Conservation (phyloP, 1,140 invertebrate species). For the Drosophila pseudoobscura region DNA sequence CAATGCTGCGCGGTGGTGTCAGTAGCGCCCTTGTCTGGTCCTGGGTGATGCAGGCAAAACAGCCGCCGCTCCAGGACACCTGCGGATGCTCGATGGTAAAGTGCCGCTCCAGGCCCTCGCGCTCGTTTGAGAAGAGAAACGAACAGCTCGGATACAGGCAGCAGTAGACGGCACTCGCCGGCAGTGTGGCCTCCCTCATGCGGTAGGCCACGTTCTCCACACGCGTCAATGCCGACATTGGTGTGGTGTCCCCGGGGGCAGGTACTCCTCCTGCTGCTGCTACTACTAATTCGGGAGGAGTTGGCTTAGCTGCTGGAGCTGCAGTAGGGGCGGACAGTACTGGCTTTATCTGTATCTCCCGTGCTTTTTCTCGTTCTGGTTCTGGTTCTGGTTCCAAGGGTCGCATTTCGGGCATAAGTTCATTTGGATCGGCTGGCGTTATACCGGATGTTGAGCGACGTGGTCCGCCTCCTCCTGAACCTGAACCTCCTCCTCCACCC, state of each 20-base stretch:
- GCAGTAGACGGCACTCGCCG: slow-evolving; percentile 32
- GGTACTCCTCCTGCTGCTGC: too few species aligned
- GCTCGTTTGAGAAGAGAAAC: slow-evolving; percentile 62
- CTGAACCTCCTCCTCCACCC: neutral
- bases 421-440: slow-evolving; percentile 19
- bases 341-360: too few species aligned
- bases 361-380: neutral
- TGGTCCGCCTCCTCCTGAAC: too few species aligned
- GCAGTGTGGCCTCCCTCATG: neutral
- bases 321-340: neutral
- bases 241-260: neutral
- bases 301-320: neutral
- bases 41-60: slow-evolving; percentile 34
- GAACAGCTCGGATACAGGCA: slow-evolving; percentile 45
- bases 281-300: too few species aligned
- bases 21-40: neutral
- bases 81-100: slow-evolving; percentile 51
- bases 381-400: slow-evolving; percentile 14
- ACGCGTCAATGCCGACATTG: neutral
- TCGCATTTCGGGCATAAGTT: slow-evolving; percentile 29
- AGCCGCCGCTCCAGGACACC: slow-evolving; percentile 58
- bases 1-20: neutral
- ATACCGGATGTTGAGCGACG: too few species aligned
- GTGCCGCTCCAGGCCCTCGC: slow-evolving; percentile 62
- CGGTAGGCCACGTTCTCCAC: slow-evolving; percentile 60